Evolutionary conservation across 2,113 vertebrate species (phyloP).

Genomic region (Abramis brama): DNA sequence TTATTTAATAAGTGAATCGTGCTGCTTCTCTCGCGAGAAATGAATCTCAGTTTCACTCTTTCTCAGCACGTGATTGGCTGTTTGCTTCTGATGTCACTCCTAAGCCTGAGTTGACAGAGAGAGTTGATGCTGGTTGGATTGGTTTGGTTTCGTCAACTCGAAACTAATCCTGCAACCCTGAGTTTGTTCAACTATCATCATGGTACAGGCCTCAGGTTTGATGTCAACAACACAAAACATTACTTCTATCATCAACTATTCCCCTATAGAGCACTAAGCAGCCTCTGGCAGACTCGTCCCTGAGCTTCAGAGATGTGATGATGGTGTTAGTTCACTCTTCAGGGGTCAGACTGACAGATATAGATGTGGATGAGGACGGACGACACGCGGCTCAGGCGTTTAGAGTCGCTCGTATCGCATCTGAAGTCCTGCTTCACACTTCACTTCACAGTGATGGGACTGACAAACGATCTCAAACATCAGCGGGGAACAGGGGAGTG

Average conservation of each 20-base stretch:
- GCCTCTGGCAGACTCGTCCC: background rate
- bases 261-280: background rate
- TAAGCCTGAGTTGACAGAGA: no score
- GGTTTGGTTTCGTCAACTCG: no score
- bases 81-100: no score
- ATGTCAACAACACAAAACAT: background rate
- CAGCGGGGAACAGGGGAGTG: slow-evolving; percentile 1
- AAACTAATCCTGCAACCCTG: no score
- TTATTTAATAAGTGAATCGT: no score
- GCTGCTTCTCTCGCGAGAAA: no score
- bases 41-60: no score
- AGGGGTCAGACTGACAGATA: slow-evolving; percentile 32
- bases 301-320: background rate
- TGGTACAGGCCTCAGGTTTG: background rate
- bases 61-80: no score
- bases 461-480: slow-evolving; percentile 11
- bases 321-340: background rate
- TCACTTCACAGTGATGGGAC: slow-evolving; percentile 30
- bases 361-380: slow-evolving; percentile 16
- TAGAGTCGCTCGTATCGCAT: background rate
- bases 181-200: no score
- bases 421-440: slow-evolving; percentile 46
- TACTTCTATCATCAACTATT: background rate
- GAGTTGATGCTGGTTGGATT: no score
- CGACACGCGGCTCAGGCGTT: slow-evolving; percentile 13